Evolutionary conservation across 2,113 vertebrate genomes (phyloP).

Genomic region (Carollia perspicillata): DNA sequence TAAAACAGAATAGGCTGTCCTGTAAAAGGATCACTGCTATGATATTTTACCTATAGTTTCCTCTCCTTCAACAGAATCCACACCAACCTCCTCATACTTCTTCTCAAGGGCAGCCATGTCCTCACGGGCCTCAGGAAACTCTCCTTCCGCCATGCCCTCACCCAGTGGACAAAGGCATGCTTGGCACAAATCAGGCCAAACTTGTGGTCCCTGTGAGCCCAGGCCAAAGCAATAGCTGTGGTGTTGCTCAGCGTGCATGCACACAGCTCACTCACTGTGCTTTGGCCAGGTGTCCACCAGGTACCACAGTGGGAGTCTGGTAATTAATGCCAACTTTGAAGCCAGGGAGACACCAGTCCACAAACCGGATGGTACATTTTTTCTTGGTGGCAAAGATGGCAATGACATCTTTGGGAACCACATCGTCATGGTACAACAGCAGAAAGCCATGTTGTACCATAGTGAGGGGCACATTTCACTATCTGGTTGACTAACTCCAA

Average conservation of each 20-base stretch:
- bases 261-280: neutral
- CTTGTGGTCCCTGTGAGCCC: neutral
- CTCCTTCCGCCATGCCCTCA: neutral
- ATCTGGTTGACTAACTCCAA: neutral
- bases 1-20: neutral
- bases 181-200: neutral
- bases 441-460: neutral
- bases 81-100: neutral
- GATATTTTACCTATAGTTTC: neutral
- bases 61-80: neutral
- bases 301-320: too few relatives aligned
- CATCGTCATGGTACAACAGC: neutral
- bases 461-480: neutral
- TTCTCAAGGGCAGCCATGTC: neutral
- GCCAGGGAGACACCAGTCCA: neutral
- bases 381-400: neutral
- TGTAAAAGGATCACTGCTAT: neutral
- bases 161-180: neutral
- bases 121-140: neutral
- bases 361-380: neutral
- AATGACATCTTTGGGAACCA: neutral
- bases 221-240: neutral
- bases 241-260: neutral
- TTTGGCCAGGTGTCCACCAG: neutral
- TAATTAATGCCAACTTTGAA: neutral